Base-by-base conservation (phyloP, 2,888 invertebrate genomes). In the Cryptus viduatorius region DNA sequence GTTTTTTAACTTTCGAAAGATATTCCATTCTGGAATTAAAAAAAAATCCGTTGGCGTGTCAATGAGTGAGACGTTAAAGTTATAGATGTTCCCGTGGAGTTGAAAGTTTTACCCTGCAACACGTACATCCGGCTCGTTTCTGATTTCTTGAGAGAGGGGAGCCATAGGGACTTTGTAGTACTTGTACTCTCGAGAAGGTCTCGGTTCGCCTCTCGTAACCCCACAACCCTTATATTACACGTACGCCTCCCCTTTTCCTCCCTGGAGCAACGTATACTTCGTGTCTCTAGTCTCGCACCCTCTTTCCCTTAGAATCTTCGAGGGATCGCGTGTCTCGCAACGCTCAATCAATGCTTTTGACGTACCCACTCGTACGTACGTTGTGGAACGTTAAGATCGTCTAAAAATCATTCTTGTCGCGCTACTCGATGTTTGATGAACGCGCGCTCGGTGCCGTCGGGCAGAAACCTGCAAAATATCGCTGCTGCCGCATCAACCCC, bases 281-380 rank as follows among this genome's bases (percentile, higher is more conserved):
- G 50, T 76, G 42, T 77, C 69, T 8, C 53, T 48, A 1, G 10
- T 67, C 44, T 44, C 53, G 67, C 77, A 56, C 77, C 67, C 77
- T 77, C 64, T 37, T 65, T 68, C 78, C 37, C 48, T 46, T 46
- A 50, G 61, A 64, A 64, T 65, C 78, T 73, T 37, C 29, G 71
- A 16, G 78, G 80, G 72, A 84, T 87, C 83, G 85, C 87, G 87
- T 87, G 88, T 86, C 85, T 82, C 71, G 68, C 75, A 84, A 82
- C 77, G 79, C 88, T 88, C 89, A 89, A 90, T 90, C 90, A 87
- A 89, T 89, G 87, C 87, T 87, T 88, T 86, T 89, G 87, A 88
- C 88, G 82, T 86, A 50, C 48, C 31, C 64, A 4, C 50, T 64
- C 19, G 61, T 16, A 16, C n/a, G 24, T 14, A 29, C 59, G 59